Evolutionary conservation across 2,113 vertebrate species (phyloP), one percentile per base, ranked within the genome.

Genomic region (Melanerpes aurifrons): DNA sequence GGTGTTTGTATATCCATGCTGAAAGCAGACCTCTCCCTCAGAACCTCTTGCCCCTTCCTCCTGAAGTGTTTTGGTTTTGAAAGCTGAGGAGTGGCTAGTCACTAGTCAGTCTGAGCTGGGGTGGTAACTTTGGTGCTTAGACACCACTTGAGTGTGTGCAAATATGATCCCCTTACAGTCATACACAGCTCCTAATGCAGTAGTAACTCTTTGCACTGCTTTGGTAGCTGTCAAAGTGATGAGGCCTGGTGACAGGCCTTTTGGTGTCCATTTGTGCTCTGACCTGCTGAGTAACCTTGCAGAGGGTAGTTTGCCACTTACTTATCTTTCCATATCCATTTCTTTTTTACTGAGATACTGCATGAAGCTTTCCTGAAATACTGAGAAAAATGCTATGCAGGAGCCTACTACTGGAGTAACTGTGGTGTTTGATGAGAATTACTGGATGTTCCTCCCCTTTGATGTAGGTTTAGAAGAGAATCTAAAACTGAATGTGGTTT

Each of bases 401-500:
- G 47, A 92, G 48, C 29, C 4, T 1, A 19, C 26, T 45, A 58
- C 11, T 32, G 53, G 43, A 61, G 57, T 74, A 56, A 47, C 57
- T 73, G 32, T 59, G 26, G 32, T 62, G 28, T 17, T 79, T 83
- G 63, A 86, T 80, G 80, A 91, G 82, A 93, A 71, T 71, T 87
- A 77, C 48, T 94, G 82, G 21, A 88, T 76, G 80, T 81, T 93
- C 82, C 58, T 90, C 32, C 68, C 61, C 92, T 95, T 96, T 96
- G 90, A 96, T 96, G 87, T 93, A 78, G 43, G 14, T 63, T 91
- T 77, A 95, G 82, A 91, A 90, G 70, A 94, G 47, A 87, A 68
- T 90, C 82, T 95, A 93, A 87, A 96, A 87, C 85, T 83, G 57
- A 56, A 53, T 95, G 96, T 81, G 96, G 96, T 95, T 96, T 96